These are phyloP conservation scores for Araneus ventricosus DNA, from an alignment of 1,140 invertebrate species.

Conservation along the genomic window DNA sequence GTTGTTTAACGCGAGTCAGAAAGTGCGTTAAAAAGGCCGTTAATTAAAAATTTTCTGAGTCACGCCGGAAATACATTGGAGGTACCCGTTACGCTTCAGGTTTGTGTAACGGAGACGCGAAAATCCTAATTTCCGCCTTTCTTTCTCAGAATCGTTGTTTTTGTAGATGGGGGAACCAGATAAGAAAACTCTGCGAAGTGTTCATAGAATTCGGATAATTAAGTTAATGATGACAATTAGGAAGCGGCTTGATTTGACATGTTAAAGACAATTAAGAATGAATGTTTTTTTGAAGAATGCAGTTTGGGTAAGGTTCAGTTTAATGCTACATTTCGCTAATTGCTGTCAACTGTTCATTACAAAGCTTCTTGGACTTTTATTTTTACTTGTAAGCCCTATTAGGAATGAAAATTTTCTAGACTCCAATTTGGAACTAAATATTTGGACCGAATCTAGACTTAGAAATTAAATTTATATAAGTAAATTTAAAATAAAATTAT, in stretches of 20 bases:
- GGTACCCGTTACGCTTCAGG: background rate
- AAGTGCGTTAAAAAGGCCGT: slow-evolving; percentile 40
- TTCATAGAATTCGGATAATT: background rate
- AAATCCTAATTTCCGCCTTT: slow-evolving; percentile 9
- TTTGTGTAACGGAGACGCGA: slow-evolving; percentile 10
- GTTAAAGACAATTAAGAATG: background rate
- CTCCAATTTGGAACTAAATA: no score
- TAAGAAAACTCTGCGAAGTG: background rate
- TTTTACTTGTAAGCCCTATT: no score
- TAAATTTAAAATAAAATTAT: no score
- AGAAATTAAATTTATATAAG: no score
- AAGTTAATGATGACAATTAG: slow-evolving; percentile 3
- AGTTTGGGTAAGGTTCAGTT: no score
- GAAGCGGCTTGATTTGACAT: background rate
- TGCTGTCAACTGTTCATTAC: no score
- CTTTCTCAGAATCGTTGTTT: background rate
- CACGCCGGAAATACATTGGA: background rate
- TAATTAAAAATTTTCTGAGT: slow-evolving; percentile 42
- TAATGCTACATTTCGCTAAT: no score
- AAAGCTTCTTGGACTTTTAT: no score
- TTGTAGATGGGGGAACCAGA: background rate
- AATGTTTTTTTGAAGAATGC: no score
- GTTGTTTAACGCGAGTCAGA: slow-evolving; percentile 28
- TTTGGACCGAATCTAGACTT: no score
- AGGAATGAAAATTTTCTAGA: no score